phyloP scores from a whole-genome alignment of 2,113 vertebrate genomes.

The Sorex fumeus region DNA sequence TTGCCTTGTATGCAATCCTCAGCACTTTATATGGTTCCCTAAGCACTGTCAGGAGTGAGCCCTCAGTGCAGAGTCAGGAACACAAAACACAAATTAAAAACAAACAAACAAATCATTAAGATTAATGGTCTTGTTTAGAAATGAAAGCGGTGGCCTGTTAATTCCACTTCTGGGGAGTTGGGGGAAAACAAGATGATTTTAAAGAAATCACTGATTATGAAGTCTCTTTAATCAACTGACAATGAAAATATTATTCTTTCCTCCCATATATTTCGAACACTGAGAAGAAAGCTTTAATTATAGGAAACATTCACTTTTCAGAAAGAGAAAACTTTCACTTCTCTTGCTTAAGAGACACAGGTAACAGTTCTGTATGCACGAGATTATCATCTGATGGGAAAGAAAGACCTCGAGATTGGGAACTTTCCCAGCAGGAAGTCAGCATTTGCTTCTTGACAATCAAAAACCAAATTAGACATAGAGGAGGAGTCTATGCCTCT shows the following conservation, averaged over 20 bases:
- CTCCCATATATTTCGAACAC: constrained; percentile 25
- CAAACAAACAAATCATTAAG: background rate
- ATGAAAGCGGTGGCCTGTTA: background rate
- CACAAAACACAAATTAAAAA: no score
- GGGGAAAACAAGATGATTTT: background rate
- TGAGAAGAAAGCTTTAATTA: constrained; percentile 18
- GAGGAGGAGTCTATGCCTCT: background rate
- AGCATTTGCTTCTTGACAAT: background rate
- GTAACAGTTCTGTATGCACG: background rate
- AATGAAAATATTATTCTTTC: background rate
- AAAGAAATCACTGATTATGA: constrained; percentile 33
- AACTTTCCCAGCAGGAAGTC: background rate
- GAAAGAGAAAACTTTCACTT: background rate
- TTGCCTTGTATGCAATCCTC: background rate
- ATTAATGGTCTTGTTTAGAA: constrained; percentile 20
- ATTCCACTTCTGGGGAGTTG: constrained; percentile 12
- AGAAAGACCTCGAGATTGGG: background rate
- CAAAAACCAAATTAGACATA: background rate
- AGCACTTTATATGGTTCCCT: no score
- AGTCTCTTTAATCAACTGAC: background rate
- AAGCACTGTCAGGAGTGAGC: no score
- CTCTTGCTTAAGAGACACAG: background rate
- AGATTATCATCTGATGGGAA: constrained; percentile 5
- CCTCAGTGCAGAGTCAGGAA: no score
- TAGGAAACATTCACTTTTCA: background rate